Evolutionary conservation across 1,140 invertebrate genomes (phyloP), one percentile per base, ranked within the genome.

Genomic region (Nasonia longicornis): DNA sequence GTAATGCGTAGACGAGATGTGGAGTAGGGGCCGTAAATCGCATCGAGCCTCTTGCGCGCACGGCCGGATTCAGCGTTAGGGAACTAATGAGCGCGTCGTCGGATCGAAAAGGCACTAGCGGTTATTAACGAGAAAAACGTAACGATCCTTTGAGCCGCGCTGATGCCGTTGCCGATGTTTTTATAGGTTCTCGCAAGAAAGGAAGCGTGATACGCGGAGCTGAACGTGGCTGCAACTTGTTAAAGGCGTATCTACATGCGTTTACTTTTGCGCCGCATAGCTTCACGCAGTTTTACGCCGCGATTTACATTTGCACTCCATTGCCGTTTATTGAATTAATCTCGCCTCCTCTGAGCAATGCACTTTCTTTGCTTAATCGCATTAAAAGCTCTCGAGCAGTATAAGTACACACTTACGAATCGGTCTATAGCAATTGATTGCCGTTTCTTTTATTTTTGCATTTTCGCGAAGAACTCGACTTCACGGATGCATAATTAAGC

Each of bases 71-170:
- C 79, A 85, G 48, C 79, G 85, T 85, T 84, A 85, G 52, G 83
- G 85, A 86, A 86, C 85, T 87, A 87, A 87, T 87, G 86, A 85
- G 83, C 70, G 79, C 79, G 84, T 85, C 84, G 74, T 78, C 72
- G 58, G 80, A 86, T 86, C 84, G 82, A 84, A 86, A 73, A 73
- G 71, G 69, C 58, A 73, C 78, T 73, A 67, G 38, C 58, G 71
- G 22, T 80, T 80, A 80, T 80, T 73, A 73, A 80, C 71, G 69
- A 79, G 69, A 4, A 73, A 83, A 76, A 84, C 83, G 80, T 86
- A 85, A 86, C 83, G 85, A 86, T 87, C 83, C 83, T 87, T 85
- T 83, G 83, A 84, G 83, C 80, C 66, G 78, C 79, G 72, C 38
- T 83, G 67, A 80, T 75, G 81, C 80, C 83, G 83, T 81, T 85